Evolutionary conservation across 2,113 vertebrate genomes (phyloP).

Genomic region (Elephantulus edwardii): DNA sequence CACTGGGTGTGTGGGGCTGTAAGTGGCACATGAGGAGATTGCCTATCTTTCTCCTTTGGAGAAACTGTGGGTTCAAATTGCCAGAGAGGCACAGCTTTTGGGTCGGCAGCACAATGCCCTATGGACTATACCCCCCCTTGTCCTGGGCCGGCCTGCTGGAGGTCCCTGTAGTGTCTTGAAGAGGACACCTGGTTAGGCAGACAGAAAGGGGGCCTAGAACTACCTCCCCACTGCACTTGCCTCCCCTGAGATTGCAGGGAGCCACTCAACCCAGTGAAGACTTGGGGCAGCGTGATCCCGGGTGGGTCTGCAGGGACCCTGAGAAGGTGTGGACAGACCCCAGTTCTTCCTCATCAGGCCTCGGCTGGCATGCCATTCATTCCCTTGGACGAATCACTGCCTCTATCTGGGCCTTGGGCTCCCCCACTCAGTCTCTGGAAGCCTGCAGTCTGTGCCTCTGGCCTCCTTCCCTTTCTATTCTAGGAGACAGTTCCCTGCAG

Average conservation of each 20-base stretch:
- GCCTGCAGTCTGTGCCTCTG: not conserved
- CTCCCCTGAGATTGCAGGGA: not conserved
- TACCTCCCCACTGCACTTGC: not conserved
- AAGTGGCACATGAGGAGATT: no score
- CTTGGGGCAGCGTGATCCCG: not conserved
- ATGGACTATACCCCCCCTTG: not conserved
- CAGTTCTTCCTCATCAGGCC: not conserved
- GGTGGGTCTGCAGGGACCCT: not conserved
- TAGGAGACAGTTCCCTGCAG: not conserved
- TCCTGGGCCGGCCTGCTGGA: not conserved
- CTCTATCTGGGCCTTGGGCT: not conserved
- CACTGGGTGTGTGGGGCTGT: no score
- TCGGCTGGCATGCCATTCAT: not conserved
- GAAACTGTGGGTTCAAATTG: no score
- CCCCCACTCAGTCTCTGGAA: fast-evolving
- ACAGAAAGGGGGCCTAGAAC: not conserved
- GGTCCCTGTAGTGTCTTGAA: not conserved
- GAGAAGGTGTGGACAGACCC: not conserved
- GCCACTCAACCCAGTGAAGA: not conserved
- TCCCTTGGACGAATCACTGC: not conserved
- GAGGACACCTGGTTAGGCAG: not conserved
- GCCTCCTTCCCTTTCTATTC: not conserved
- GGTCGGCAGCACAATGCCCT: no score
- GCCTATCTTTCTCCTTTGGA: no score
- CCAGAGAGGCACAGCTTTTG: no score